Base-by-base conservation (phyloP, 2,888 invertebrate genomes). In the Esperia sulphurella region DNA sequence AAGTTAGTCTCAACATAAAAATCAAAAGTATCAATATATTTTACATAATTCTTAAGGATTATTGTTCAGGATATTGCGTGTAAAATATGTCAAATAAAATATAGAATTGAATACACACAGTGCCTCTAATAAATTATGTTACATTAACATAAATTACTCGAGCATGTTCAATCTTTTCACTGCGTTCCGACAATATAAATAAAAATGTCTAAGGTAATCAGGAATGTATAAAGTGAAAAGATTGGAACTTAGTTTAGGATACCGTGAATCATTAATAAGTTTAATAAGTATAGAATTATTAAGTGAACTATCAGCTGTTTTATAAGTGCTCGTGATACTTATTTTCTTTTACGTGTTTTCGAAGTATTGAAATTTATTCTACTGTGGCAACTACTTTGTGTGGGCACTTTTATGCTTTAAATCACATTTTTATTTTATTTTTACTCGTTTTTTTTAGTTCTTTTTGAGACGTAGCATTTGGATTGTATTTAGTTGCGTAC, bases 71-170 rank as follows among this genome's bases (percentile, higher is more conserved):
- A 73, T 66, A 59, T 68, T 71, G 73, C 71, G 74, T 83, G 82
- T 83, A 83, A 79, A 76, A 75, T 66, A 72, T 80, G 71, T 78
- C 73, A 75, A 70, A 76, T 77, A 79, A 71, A 68, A 65, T 79
- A 82, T 85, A 84, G 77, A 82, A 64, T 65, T 74, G 84, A 86
- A 85, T 81, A 90, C 90, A 90, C 90, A 88, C 90, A 90, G 90
- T 90, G 90, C 90, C 90, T 90, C 90, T 90, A 50, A 85, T 83
- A 87, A 35, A 85, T 89, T 90, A 90, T 90, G 90, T 90, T 90
- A 90, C 87, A 87, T 90, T 90, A 90, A 90, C 89, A 89, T 90
- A 88, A 88, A 88, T 86, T 78, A 83, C 74, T 81, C 80, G 89
- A 86, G 86, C 85, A 62, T 80, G 65, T 81, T 86, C 86, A 79